These are phyloP conservation scores for Linurgus olivaceus DNA, from an alignment of 2,797 vertebrate species.

Conservation along the genomic window DNA sequence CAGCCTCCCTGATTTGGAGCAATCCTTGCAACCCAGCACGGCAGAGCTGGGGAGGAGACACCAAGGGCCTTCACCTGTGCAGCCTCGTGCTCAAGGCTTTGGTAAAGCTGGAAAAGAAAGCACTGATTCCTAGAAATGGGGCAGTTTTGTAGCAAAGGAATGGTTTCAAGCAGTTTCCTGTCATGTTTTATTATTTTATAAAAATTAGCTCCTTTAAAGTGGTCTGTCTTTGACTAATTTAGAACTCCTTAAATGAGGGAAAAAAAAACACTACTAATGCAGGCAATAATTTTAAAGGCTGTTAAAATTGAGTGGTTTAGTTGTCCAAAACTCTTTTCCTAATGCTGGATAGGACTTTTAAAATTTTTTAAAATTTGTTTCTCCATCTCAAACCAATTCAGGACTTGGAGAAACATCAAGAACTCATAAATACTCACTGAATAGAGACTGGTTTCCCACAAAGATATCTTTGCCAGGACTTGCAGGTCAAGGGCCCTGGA, in stretches of 20 bases:
- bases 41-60: not conserved
- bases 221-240: not conserved
- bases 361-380: not conserved
- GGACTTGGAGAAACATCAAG: not conserved
- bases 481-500: not conserved
- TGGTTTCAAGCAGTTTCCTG: not conserved
- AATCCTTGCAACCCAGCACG: not conserved
- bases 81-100: not conserved
- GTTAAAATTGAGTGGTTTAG: not conserved
- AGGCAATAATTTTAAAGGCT: not conserved
- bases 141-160: not conserved
- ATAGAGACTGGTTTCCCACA: not conserved
- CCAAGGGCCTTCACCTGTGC: accelerated
- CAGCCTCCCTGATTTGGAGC: not conserved
- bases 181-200: not conserved
- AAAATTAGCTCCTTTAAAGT: not conserved
- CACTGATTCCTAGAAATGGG: not conserved
- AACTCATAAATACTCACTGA: not conserved
- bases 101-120: not conserved
- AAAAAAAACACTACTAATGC: not conserved
- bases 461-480: not conserved
- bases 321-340: not conserved
- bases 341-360: not conserved
- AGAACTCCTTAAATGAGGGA: not conserved
- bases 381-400: not conserved